phyloP scores from a whole-genome alignment of 2,797 vertebrate species.

The Tragopan temminckii region DNA sequence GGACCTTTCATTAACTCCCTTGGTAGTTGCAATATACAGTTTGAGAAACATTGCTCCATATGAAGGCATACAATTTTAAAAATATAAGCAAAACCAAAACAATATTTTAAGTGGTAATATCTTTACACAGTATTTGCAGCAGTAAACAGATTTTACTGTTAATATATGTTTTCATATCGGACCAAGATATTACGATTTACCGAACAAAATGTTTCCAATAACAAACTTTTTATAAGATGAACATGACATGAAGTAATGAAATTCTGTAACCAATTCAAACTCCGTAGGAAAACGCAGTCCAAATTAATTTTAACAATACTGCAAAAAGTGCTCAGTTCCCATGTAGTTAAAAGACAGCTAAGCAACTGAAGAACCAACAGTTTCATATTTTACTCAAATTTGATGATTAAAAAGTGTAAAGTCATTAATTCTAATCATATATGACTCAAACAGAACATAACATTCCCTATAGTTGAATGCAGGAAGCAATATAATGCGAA shows the following conservation, averaged over 20 bases:
- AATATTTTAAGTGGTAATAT: not conserved
- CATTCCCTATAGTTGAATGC: not conserved
- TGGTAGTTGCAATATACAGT: not conserved
- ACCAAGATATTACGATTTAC: not conserved
- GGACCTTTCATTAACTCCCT: not conserved
- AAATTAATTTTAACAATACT: slow-evolving; percentile 19
- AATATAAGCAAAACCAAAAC: not conserved
- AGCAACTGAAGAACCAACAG: not conserved
- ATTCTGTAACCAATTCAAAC: not conserved
- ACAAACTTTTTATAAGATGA: not conserved
- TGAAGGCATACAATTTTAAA: not conserved
- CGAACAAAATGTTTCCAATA: not conserved
- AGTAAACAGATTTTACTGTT: not conserved
- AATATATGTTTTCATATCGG: not conserved
- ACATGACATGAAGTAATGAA: not conserved
- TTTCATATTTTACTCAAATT: slow-evolving; percentile 16
- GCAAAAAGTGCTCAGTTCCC: not conserved
- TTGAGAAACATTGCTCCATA: slow-evolving; percentile 64
- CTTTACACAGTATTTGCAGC: not conserved
- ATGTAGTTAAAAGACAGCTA: slow-evolving; percentile 8
- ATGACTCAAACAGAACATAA: not conserved
- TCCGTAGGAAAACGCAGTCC: not conserved
- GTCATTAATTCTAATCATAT: not conserved
- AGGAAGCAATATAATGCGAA: not conserved
- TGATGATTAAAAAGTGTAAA: not conserved